Evolutionary conservation across 2,888 invertebrate species (phyloP).

Genomic region (Philereme vetulata): DNA sequence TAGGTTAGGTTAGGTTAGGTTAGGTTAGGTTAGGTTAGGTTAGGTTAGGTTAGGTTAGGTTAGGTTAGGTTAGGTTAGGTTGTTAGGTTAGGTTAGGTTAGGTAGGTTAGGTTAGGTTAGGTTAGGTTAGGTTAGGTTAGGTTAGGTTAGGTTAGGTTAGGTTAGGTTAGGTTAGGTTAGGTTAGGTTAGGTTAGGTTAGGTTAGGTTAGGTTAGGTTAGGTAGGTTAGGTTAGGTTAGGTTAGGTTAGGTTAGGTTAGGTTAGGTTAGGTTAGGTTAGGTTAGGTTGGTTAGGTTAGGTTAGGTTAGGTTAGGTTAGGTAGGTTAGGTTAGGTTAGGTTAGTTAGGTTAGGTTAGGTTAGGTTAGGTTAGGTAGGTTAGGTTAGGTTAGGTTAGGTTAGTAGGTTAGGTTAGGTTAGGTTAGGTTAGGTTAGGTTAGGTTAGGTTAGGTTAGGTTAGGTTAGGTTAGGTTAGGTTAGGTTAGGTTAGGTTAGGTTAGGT

Average conservation of each 20-base stretch:
- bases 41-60: constrained; percentile 38
- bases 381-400: no score
- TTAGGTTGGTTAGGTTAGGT: not conserved
- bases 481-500: no score
- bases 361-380: not conserved
- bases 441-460: constrained; percentile 38
- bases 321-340: no score
- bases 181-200: constrained; percentile 32
- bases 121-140: constrained; percentile 28
- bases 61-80: no score
- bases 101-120: no score
- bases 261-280: constrained; percentile 37
- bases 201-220: constrained; percentile 35
- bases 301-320: not conserved
- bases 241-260: constrained; percentile 33
- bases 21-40: constrained; percentile 36
- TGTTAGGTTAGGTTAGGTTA: no score
- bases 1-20: constrained; percentile 40
- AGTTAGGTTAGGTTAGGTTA: not conserved
- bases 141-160: constrained; percentile 34
- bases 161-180: constrained; percentile 30
- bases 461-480: constrained; percentile 30
- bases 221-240: constrained; percentile 40
- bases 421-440: constrained; percentile 19
- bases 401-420: not conserved